These are phyloP conservation scores for Masnerella sp. DNA, from an alignment of 2,888 invertebrate species.

Conservation along the genomic window DNA sequence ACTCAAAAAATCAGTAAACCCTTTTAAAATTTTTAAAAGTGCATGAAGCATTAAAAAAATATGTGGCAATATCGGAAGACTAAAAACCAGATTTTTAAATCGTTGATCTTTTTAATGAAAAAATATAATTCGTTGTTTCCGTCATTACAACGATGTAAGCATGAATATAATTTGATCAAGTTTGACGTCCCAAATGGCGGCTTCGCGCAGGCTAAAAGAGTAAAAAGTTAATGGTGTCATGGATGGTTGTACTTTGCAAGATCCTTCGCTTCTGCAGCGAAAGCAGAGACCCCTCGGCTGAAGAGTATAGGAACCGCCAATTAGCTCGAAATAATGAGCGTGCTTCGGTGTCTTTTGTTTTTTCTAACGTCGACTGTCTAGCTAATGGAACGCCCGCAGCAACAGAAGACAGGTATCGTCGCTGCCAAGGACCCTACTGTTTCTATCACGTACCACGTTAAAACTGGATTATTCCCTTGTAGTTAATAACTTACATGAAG, in stretches of 20 bases:
- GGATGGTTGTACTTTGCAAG: constrained; percentile 56
- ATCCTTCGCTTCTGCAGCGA: constrained; percentile 54
- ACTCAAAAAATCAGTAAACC: no score
- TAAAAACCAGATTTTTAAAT: no score
- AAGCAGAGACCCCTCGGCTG: constrained; percentile 61
- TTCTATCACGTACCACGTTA: constrained; percentile 60
- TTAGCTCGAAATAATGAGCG: constrained; percentile 78
- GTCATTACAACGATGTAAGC: no score
- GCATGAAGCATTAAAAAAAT: no score
- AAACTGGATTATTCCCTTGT: constrained; percentile 57
- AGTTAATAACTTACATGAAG: constrained; percentile 57
- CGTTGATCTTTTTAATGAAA: no score
- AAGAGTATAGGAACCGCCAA: constrained; percentile 76
- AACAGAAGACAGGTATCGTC: constrained; percentile 63
- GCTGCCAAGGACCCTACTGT: constrained; percentile 51
- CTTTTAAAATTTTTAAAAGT: no score
- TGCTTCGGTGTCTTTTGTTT: constrained; percentile 76
- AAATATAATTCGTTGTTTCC: no score
- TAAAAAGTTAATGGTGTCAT: constrained; percentile 57
- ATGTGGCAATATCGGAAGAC: no score
- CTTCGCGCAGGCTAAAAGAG: constrained; percentile 28
- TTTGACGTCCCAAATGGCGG: constrained; percentile 28
- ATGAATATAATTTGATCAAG: constrained; percentile 32
- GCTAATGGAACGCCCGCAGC: constrained; percentile 71
- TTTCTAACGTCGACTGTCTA: constrained; percentile 71